These are phyloP conservation scores for Drosophila miranda DNA, from an alignment of 1,140 invertebrate genomes.

Conservation along the genomic window DNA sequence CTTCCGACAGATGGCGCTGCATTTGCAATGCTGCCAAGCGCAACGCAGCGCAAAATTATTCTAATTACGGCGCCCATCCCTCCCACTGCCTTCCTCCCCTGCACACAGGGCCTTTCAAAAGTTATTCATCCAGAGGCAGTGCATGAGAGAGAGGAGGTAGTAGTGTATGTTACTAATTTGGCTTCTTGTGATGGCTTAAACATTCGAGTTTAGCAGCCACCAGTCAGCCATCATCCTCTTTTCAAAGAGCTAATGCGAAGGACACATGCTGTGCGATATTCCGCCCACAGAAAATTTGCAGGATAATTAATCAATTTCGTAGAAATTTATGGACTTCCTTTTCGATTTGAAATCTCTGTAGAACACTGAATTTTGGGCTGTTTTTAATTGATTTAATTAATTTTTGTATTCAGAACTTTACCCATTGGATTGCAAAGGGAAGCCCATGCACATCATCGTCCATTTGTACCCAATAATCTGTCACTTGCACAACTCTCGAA, in stretches of 20 bases:
- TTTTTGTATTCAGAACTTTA: not conserved
- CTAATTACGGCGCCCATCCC: conserved; percentile 57
- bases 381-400: no score
- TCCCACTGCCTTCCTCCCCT: conserved; percentile 4
- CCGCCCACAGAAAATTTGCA: not conserved
- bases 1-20: conserved; percentile 55
- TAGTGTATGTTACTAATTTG: conserved; percentile 41
- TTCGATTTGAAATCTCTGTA: no score
- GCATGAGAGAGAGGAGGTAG: not conserved
- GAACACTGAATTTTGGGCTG: not conserved
- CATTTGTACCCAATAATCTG: conserved; percentile 8
- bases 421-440: not conserved
- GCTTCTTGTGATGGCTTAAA: conserved; percentile 34
- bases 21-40: conserved; percentile 58
- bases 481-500: conserved; percentile 17
- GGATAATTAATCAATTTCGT: conserved; percentile 9
- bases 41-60: conserved; percentile 76
- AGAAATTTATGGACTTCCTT: not conserved
- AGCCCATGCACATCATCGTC: not conserved
- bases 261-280: not conserved
- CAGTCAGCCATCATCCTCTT: conserved; percentile 18
- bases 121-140: conserved; percentile 27
- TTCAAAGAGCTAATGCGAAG: conserved; percentile 30
- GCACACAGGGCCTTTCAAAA: conserved; percentile 34
- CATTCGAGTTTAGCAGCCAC: conserved; percentile 30